These are phyloP conservation scores for Pachycephala philippinensis DNA, from an alignment of 2,113 vertebrate genomes.

Conservation along the genomic window DNA sequence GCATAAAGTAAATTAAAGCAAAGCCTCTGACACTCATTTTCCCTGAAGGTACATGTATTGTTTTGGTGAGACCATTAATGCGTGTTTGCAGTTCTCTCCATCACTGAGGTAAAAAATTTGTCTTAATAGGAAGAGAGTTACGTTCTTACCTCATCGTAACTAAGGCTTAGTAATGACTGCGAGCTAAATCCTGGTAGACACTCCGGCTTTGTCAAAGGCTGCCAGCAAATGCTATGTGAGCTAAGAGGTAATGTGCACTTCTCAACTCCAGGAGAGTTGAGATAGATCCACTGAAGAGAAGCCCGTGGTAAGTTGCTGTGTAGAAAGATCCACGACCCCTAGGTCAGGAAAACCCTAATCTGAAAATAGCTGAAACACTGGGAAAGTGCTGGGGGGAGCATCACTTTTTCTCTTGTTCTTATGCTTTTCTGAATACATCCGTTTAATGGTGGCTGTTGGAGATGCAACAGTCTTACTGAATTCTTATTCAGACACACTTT, in stretches of 20 bases:
- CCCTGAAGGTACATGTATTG: background rate
- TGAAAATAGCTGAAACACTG: background rate
- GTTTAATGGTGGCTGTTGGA: background rate
- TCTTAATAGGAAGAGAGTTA: background rate
- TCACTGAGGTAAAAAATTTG: background rate
- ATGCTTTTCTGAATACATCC: background rate
- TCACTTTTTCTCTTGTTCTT: background rate
- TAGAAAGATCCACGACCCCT: background rate
- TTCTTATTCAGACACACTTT: background rate
- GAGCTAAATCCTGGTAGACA: background rate
- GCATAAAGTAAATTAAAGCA: background rate
- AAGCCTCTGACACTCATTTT: background rate
- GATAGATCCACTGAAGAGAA: background rate
- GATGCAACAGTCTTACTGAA: background rate
- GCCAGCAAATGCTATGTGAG: background rate
- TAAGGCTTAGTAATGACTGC: background rate
- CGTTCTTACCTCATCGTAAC: background rate
- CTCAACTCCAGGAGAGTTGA: background rate
- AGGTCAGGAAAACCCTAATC: background rate
- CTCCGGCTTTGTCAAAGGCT: background rate
- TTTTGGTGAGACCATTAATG: background rate
- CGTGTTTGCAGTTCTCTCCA: background rate
- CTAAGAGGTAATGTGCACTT: accelerated
- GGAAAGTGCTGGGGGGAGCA: background rate
- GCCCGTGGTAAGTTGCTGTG: background rate